Percentiles rank a stretch among this genome's conserved stretches.
Conservation (phyloP, 1,140 invertebrate species). For the Tetraneura akinire region DNA sequence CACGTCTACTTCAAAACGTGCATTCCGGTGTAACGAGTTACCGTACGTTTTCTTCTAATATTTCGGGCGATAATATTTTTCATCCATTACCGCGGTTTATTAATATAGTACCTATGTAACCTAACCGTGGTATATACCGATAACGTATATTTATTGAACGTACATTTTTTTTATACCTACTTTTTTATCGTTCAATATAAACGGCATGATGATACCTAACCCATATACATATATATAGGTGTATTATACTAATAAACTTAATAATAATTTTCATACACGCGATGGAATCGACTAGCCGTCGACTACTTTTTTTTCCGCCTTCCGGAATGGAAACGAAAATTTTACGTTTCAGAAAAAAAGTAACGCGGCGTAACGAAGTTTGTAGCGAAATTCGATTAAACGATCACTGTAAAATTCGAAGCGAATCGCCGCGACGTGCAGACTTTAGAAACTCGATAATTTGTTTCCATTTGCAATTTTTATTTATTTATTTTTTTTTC, state of each 20-base stretch:
- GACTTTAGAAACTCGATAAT: not conserved
- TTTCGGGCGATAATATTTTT: too few species aligned
- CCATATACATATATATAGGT: not conserved
- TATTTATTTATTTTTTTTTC: too few species aligned
- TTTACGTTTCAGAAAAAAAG: not conserved
- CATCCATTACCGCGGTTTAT: too few species aligned
- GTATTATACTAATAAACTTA: not conserved
- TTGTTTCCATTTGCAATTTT: too few species aligned
- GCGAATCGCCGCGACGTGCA: not conserved
- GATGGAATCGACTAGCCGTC: not conserved
- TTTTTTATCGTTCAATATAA: not conserved
- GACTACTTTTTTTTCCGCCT: not conserved
- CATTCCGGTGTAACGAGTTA: too few species aligned
- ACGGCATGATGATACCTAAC: not conserved
- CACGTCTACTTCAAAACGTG: too few species aligned
- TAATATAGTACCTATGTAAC: too few species aligned
- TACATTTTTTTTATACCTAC: not conserved
- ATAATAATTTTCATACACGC: constrained; percentile 23
- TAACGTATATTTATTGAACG: too few species aligned
- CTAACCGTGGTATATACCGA: too few species aligned
- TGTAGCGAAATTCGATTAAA: not conserved
- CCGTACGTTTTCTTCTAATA: too few species aligned
- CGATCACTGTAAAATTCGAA: not conserved
- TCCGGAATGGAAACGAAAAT: not conserved
- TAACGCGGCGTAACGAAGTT: not conserved